These are phyloP conservation scores for Drosophila melanica DNA, from an alignment of 1,140 invertebrate species.

Conservation along the genomic window DNA sequence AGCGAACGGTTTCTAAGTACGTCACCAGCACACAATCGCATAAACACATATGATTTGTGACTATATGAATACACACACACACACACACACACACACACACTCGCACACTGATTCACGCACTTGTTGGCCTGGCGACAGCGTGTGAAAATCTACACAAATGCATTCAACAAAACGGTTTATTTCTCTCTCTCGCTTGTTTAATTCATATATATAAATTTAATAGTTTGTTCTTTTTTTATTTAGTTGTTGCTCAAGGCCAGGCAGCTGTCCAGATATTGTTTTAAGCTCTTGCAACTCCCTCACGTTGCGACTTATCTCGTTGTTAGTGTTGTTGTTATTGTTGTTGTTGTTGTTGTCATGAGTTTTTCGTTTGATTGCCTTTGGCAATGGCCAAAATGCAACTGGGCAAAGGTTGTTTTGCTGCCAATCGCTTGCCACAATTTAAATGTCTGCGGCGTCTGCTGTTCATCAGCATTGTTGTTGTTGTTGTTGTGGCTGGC, in stretches of 20 bases:
- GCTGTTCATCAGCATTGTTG: constrained; percentile 45
- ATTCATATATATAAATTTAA: constrained; percentile 2
- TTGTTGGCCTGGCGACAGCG: constrained; percentile 60
- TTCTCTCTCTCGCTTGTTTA: not conserved
- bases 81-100: not conserved
- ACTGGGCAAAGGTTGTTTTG: constrained; percentile 28
- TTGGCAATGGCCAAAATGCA: constrained; percentile 66
- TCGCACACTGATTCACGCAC: constrained; percentile 9
- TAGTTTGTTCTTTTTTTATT: constrained; percentile 12
- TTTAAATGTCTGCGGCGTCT: constrained; percentile 55
- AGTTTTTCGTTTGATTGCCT: constrained; percentile 59
- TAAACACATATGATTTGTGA: constrained; percentile 12
- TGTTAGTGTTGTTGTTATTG: constrained; percentile 25
- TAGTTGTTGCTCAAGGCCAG: constrained; percentile 50
- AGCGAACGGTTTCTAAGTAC: constrained; percentile 31
- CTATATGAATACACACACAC: constrained; percentile 19
- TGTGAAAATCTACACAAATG: constrained; percentile 67
- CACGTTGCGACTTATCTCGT: constrained; percentile 46
- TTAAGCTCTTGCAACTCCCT: constrained; percentile 10
- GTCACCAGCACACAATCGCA: constrained; percentile 24
- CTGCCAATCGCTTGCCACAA: constrained; percentile 41
- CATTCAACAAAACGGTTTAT: constrained; percentile 36
- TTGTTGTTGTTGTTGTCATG: constrained; percentile 51
- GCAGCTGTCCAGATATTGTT: constrained; percentile 34
- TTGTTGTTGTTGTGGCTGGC: constrained; percentile 55